Evolutionary conservation across 2,888 invertebrate genomes (phyloP), one percentile per base, ranked within the genome.

Genomic region (Opisthograptis luteolata): DNA sequence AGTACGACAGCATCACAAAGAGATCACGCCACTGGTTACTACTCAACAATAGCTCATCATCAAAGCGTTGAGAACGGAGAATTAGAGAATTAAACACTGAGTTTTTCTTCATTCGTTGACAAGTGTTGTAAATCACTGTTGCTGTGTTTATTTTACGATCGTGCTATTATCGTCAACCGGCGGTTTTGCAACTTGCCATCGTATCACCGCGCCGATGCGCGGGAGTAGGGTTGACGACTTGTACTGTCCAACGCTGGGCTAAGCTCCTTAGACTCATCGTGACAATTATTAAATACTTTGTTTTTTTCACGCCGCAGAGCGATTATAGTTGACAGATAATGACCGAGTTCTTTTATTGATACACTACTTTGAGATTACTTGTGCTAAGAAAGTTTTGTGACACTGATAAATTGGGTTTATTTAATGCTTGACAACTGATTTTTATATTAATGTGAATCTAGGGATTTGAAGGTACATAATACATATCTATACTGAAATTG

Each of bases 91-190:
- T 79, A 82, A 84, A 82, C 77, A 81, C 73, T 75, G 69, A 75
- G 79, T 78, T 82, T 83, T 84, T 84, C 82, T 76, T 79, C 76
- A 68, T 72, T 65, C 62, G 81, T 81, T 82, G 87, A 85, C 84
- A 83, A 70, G 73, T 68, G 81, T 70, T 80, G 77, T 87, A 86
- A 87, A 87, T 85, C 86, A 85, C 75, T 62, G 78, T 74, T 68
- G 69, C 76, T 66, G 82, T 82, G 84, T 86, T 87, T 87, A 82
- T 84, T 87, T 87, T 85, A 87, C 83, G 83, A 84, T 82, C 79
- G 66, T 71, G 84, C 84, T 87, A 86, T 85, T 84, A 88, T 84
- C 84, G 86, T 84, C 81, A 83, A 79, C 78, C 73, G 71, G 80
- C 65, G 83, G 87, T 87, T 87, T 88, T 84, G 87, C 87, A 87